Base-by-base conservation (phyloP, 2,113 vertebrate species). In the Accipiter virgatus region DNA sequence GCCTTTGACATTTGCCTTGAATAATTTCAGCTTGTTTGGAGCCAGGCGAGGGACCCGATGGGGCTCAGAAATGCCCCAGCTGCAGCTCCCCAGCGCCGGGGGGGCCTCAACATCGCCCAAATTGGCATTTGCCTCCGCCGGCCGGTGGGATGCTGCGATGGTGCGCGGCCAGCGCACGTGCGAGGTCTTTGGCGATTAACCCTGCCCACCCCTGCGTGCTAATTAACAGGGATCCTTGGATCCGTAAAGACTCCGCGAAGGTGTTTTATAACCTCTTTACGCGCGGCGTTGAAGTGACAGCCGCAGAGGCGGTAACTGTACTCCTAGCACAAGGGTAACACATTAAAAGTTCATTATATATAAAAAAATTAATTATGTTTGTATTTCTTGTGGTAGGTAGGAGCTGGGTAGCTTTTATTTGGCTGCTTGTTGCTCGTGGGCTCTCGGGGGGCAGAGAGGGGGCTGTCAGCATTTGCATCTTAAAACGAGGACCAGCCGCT, bases 401-500 rank as follows among this genome's bases (percentile, higher is more conserved):
- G 67, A 77, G 72, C 72, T 8, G 59, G 13, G 43, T 13, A 34
- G 36, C 59, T 67, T 45, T 56, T 36, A 10, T 42, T 32, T 4
- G 63, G 32, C 63, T 4, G 11, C 58, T 74, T 21, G 50, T 25
- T 11, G 25, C 47, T 29, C 3, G 0, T 13, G 70, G 75, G 50
- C 29, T 91, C 73, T 40, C 1, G 1, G 23, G 17, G 32, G 36
- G 8, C 12, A 29, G 42, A 7, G 55, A 40, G 13, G 43, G 52
- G 25, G 32, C 43, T 45, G 48, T 19, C 2, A 3, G 32, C 34
- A 13, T 23, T 26, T 68, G 7, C 45, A 11, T 5, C n/a, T 56
- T 4, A 5, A 6, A 48, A 9, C 0, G 1, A 40, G 79, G 58
- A 13, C 11, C 56, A 10, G 53, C 61, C 22, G 2, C 9, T 0